Base-by-base conservation (phyloP, 2,797 vertebrate genomes). In the Mus spretus region DNA sequence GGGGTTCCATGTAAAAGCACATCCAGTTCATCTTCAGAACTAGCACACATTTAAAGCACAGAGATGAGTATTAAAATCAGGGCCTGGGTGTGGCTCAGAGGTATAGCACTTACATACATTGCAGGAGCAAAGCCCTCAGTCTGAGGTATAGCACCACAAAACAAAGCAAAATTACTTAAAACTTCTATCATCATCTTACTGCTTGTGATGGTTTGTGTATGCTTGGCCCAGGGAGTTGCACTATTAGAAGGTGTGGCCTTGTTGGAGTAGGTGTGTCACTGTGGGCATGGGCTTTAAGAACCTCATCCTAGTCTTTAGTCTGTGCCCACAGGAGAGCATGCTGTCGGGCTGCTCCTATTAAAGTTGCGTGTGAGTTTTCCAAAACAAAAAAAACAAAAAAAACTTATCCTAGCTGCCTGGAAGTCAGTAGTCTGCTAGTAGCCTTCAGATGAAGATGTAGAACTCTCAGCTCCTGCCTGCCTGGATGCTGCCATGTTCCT, bases 11-110 rank as follows among this genome's bases (percentile, higher is more conserved):
- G 99, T 47, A 99, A 98, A 67, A 99, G 99, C 75, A 99, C 98
- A 3, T 99, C 99, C 84, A 99, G 98, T 98, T 99, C 99, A 96
- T 99, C 99, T 98, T 99, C 99, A 0, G 99, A 99, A 95, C 99
- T 67, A 96, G 65, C 17, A 81, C 6, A 91, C 0, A 84, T 78
- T 61, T 12, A 96, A 83, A 88, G 1, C 0, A 87, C 13, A 86
- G 96, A 65, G 3, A 59, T 0, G 22, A 94, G 26, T 65, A 53
- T 19, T 80, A 40, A 80, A 67, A 70, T 31, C 34, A 65, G 3
- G 47, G 47, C 26, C 67, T 24, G 26, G 74, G n/a, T 86, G 6
- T 57, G 75, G 50, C 50, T 70, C 50, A 79, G 61, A 28, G 14
- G 4, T 40, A 80, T 6, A 72, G 6, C 10, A 31, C 26, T 65